A percentile compares a stretch with the other conserved stretches of the same genome.
phyloP scores from a whole-genome alignment of 37 sponge, comb jelly and placozoan species.

The Aplysina aerophoba region DNA sequence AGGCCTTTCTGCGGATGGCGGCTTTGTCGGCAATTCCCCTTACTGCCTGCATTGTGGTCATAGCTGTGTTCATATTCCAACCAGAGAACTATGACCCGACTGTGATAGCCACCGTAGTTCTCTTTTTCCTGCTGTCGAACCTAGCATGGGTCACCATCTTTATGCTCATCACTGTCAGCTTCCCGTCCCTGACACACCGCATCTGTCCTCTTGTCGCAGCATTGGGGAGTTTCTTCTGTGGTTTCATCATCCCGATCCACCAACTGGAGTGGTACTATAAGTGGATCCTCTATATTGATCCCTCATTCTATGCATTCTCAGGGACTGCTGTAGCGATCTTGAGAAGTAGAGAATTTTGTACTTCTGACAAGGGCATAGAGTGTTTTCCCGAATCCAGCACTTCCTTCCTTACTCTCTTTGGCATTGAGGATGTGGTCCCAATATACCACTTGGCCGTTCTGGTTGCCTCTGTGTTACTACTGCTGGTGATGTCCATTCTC shows the following conservation, averaged over 20 bases:
- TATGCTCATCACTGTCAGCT: constrained; percentile 61
- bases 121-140: constrained; percentile 72
- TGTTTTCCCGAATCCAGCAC: constrained; percentile 58
- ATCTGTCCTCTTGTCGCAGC: constrained; percentile 78
- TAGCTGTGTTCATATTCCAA: constrained; percentile 52
- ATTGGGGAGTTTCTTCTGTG: constrained; percentile 75
- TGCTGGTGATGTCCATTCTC: not conserved
- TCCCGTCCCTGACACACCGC: constrained; percentile 58
- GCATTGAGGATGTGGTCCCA: constrained; percentile 54
- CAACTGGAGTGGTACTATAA: constrained; percentile 62
- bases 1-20: constrained; percentile 66
- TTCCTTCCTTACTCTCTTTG: constrained; percentile 45
- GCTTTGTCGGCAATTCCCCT: constrained; percentile 62
- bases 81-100: not conserved
- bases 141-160: constrained; percentile 72
- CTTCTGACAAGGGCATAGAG: constrained; percentile 40
- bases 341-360: constrained; percentile 19
- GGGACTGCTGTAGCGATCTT: constrained; percentile 51
- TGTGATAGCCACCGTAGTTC: constrained; percentile 34
- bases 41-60: constrained; percentile 41
- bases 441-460: constrained; percentile 43
- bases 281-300: constrained; percentile 78
- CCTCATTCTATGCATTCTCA: constrained; percentile 76
- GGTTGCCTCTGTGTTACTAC: constrained; percentile 39
- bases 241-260: constrained; percentile 72